Evolutionary conservation across 2,113 vertebrate species (phyloP).

Genomic region (Pogonocichla stellata): DNA sequence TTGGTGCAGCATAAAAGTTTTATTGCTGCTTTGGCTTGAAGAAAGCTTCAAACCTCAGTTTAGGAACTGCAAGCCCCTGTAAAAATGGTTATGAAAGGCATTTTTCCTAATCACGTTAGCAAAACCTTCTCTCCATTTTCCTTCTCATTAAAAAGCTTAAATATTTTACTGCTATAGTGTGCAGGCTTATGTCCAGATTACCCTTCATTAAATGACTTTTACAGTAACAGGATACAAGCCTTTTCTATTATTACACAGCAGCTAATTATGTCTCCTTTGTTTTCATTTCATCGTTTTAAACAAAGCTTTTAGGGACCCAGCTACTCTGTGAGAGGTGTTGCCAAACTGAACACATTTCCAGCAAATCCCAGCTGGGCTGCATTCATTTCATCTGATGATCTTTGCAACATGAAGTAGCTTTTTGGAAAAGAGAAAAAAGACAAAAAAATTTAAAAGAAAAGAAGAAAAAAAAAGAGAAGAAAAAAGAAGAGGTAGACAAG

Average conservation of each 20-base stretch:
- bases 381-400: constrained; percentile 56
- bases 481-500: not conserved
- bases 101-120: constrained; percentile 52
- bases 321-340: constrained; percentile 21
- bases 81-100: constrained; percentile 52
- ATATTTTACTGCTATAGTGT: constrained; percentile 21
- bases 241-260: constrained; percentile 31
- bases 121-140: constrained; percentile 33
- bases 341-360: constrained; percentile 64
- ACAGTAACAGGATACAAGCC: constrained; percentile 52
- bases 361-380: constrained; percentile 65
- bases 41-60: constrained; percentile 40
- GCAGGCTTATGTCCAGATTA: constrained; percentile 9
- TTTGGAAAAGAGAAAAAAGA: not conserved
- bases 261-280: constrained; percentile 51
- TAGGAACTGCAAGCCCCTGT: constrained; percentile 3
- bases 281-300: constrained; percentile 65
- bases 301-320: constrained; percentile 60
- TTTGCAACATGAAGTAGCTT: constrained; percentile 14
- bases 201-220: constrained; percentile 44
- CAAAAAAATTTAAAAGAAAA: rapidly evolving
- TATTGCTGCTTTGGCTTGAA: constrained; percentile 43
- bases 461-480: too few species aligned
- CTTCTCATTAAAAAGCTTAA: constrained; percentile 41
- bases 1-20: constrained; percentile 42